Evolutionary conservation across 1,140 invertebrate genomes (phyloP), one percentile per base, ranked within the genome.

Genomic region (Atta texana): DNA sequence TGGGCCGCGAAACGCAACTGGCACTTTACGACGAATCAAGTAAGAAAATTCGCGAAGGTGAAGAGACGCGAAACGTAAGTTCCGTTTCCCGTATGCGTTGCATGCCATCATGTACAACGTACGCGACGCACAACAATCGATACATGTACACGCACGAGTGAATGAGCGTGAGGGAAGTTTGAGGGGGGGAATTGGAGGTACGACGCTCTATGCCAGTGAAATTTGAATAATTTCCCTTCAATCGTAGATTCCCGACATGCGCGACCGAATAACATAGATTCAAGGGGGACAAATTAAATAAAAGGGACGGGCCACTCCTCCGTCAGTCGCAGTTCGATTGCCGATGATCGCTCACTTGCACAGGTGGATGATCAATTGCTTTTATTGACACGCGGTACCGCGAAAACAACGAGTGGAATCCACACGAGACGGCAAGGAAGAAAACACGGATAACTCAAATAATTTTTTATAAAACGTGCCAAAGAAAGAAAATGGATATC

Each of bases 201-300:
- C 74, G 84, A 71, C 90, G 87, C 78, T 91, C 81, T 91, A 90
- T 93, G 90, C 93, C 93, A 94, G 92, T 93, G 92, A 95, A 95
- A 95, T 95, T 95, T 95, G 90, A 95, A 95, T 95, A 94, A 95
- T 95, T 95, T 95, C 94, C 94, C 91, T 94, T 94, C 92, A 85
- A 94, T 95, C 92, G 91, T 24, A 89, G 72, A 95, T 95, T 94
- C 94, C 82, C 78, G 86, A 90, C 95, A 95, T 95, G 95, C 88
- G 91, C 94, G 95, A 95, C 94, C 95, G 94, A 94, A 95, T 95
- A 95, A 95, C 95, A 95, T 95, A 95, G 94, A 94, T 95, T 93
- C 91, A 91, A 81, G 87, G 87, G 92, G 92, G 92, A 86, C 94
- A 93, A 94, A 95, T 95, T 95, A 95, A 95, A 95, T 95, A 95